Evolutionary conservation across 37 sponge, comb jelly and placozoan genomes (phyloP), one percentile per base, ranked within the genome.

Genomic region (Mnemiopsis leidyi): DNA sequence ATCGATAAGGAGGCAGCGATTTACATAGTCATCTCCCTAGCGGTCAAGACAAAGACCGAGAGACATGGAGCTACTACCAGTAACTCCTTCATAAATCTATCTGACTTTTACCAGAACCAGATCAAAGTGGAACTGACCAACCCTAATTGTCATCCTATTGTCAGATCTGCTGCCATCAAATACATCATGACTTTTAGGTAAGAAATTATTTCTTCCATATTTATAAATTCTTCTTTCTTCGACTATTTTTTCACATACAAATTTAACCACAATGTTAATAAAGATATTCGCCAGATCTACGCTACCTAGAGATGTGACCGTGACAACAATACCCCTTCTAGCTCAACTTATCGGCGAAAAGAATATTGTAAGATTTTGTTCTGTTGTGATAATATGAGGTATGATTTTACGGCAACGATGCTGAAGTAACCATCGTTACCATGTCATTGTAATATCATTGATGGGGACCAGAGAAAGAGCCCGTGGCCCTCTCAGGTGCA

Each of bases 11-110:
- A 97, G 69, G 93, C 96, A 0, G 97, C 97, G 18, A 94, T 99
- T 32, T 97, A 96, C 93, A 96, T 99, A 13, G 96, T 99, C 31
- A 75, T 97, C 0, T 97, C 99, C 30, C 95, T 99, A 25, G 99
- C 99, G 34, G 94, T 95, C 0, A 92, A 95, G 25, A 95, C 98
- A 20, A 96, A 96, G 76, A 99, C 97, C 0, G 82, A 95, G 68
- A 95, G 94, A 38, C 96, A 99, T 40, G 99, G 99, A 25, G 95
- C 95, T 48, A 99, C 99, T 0, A 96, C 97, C 76, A 94, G 96
- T 0, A 99, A 96, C 92, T 95, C 95, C 5, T 93, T 99, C 38
- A 97, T 99, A 5, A 95, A 97, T 69, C 92, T 99, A 0, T 76
- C 94, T 0, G 99, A 99, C 26, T 96, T 99, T 39, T 96, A 95